phyloP scores from a whole-genome alignment of 2,888 invertebrate species.

The Chaetoderma sp. region DNA sequence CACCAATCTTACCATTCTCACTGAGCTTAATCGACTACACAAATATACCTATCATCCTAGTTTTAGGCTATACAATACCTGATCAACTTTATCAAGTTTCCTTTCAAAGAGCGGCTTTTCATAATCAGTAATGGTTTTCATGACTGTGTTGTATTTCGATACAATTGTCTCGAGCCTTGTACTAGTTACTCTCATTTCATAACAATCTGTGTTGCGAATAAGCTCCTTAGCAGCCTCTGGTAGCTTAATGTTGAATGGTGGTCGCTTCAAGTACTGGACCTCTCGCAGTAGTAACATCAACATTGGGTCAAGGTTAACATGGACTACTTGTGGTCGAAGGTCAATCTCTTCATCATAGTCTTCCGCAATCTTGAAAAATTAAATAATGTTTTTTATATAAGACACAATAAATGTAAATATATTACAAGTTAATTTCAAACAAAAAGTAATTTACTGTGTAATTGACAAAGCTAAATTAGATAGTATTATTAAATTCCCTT shows the following conservation, averaged over 20 bases:
- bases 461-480: too few species aligned
- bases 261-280: conserved; percentile 62
- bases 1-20: too few species aligned
- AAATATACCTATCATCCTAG: too few species aligned
- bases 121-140: conserved; percentile 65
- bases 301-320: conserved; percentile 67
- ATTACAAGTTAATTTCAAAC: too few species aligned
- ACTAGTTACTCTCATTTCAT: conserved; percentile 60
- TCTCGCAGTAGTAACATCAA: conserved; percentile 65
- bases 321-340: conserved; percentile 60
- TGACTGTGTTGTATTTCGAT: conserved; percentile 67
- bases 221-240: conserved; percentile 62
- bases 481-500: too few species aligned
- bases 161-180: conserved; percentile 67
- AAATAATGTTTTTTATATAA: too few species aligned
- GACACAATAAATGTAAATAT: too few species aligned
- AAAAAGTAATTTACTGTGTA: too few species aligned
- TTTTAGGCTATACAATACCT: too few species aligned
- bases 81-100: conserved; percentile 65
- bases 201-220: conserved; percentile 59
- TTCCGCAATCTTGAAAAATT: conserved; percentile 58
- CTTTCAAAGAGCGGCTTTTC: conserved; percentile 67
- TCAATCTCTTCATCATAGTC: conserved; percentile 66
- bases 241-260: conserved; percentile 62
- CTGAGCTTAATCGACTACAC: too few species aligned